Percentiles rank a stretch among this genome's conserved stretches.
Conservation (phyloP, 2,113 vertebrate genomes). For the Ochotona princeps region DNA sequence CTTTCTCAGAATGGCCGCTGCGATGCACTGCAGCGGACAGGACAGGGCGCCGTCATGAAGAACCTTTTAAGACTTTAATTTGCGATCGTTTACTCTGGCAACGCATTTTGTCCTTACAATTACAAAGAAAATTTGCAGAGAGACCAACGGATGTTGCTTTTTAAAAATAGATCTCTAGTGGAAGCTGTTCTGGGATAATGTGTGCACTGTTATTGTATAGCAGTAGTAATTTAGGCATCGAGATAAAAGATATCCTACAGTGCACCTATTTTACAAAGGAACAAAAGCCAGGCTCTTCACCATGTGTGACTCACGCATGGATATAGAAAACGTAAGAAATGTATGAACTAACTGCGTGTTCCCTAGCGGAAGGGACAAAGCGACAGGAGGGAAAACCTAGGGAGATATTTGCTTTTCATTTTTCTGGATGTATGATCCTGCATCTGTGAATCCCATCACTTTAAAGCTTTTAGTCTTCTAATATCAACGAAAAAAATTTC, state of each 20-base stretch:
- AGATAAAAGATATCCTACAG: slow-evolving; percentile 41
- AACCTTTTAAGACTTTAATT: slow-evolving; percentile 16
- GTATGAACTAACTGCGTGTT: neutral
- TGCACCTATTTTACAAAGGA: slow-evolving; percentile 44
- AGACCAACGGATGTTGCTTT: neutral
- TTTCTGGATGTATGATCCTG: neutral
- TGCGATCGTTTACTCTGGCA: neutral
- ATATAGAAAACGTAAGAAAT: neutral
- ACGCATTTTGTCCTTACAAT: neutral
- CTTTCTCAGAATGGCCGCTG: neutral
- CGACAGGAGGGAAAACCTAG: neutral
- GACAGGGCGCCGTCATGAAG: neutral
- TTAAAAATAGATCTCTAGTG: slow-evolving; percentile 55
- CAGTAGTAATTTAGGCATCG: slow-evolving; percentile 56
- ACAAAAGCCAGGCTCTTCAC: slow-evolving; percentile 13
- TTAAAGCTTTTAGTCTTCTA: neutral
- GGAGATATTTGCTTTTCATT: slow-evolving; percentile 13
- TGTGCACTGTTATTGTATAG: slow-evolving; percentile 47
- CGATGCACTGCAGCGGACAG: neutral
- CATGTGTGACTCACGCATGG: slow-evolving; percentile 42
- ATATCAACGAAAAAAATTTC: neutral
- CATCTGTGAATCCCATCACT: neutral
- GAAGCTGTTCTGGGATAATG: slow-evolving; percentile 3
- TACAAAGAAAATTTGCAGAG: neutral
- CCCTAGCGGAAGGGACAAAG: neutral